Evolutionary conservation across 2,888 invertebrate genomes (phyloP).

Genomic region (Actias luna): DNA sequence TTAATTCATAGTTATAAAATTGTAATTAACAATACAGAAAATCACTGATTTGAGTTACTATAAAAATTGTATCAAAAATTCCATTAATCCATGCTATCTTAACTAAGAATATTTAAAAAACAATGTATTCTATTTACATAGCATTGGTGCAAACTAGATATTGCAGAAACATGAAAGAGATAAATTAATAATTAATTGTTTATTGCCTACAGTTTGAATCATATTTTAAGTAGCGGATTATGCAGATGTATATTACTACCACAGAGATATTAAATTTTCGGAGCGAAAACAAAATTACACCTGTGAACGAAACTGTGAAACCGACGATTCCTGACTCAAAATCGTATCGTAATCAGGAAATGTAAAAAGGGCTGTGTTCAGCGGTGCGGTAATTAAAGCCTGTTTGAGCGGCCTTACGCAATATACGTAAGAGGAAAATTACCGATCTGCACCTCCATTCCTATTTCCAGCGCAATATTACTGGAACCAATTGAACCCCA

Average conservation of each 20-base stretch:
- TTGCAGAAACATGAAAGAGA: too few species aligned
- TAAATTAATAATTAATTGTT: too few species aligned
- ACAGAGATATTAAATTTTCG: not conserved
- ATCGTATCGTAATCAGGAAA: slow-evolving; percentile 11
- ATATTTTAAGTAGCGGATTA: not conserved
- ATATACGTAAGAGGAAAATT: slow-evolving; percentile 51
- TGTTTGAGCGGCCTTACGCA: slow-evolving; percentile 38
- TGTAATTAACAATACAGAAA: too few species aligned
- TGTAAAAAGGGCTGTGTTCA: slow-evolving; percentile 25
- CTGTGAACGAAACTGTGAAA: not conserved
- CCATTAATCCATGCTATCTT: too few species aligned
- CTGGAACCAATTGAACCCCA: not conserved
- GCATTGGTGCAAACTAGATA: too few species aligned
- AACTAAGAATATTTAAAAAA: too few species aligned
- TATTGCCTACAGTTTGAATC: not conserved
- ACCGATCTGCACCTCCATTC: slow-evolving; percentile 35
- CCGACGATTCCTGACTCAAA: not conserved
- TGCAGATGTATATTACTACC: not conserved
- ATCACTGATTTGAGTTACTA: too few species aligned
- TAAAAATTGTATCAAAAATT: too few species aligned
- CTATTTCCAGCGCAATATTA: slow-evolving; percentile 1
- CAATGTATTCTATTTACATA: too few species aligned
- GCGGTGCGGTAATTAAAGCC: slow-evolving; percentile 51
- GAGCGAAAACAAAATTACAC: not conserved
- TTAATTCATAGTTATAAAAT: too few species aligned